Evolutionary conservation across 2,888 invertebrate species (phyloP).

Genomic region (Trachelus troglodyta): DNA sequence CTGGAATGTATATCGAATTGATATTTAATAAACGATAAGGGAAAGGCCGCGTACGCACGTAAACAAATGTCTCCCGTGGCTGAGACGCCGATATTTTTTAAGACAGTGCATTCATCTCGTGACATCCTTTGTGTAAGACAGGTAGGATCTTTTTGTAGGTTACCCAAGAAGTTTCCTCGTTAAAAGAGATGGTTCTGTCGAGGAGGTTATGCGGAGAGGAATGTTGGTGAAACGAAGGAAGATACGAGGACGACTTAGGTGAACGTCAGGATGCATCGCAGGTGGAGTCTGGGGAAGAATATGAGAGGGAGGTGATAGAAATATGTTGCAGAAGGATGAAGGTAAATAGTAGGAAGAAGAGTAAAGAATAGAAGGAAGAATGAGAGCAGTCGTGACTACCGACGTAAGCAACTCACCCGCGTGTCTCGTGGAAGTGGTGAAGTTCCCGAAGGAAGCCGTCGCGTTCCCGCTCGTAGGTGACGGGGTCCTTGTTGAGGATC

Average conservation of each 20-base stretch:
- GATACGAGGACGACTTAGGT: background rate
- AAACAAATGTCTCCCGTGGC: background rate
- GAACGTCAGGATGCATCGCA: background rate
- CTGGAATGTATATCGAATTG: background rate
- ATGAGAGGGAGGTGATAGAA: background rate
- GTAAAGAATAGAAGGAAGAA: background rate
- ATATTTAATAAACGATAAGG: conserved; percentile 16
- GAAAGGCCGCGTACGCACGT: conserved; percentile 6
- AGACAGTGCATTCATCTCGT: conserved; percentile 1
- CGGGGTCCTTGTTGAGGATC: conserved; percentile 76
- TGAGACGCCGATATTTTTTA: conserved; percentile 13
- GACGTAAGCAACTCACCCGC: conserved; percentile 80
- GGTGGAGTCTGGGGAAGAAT: background rate
- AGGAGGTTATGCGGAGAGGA: background rate
- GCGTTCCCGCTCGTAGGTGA: conserved; percentile 81
- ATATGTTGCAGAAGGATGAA: background rate
- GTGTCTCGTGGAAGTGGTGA: conserved; percentile 89
- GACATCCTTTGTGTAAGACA: background rate
- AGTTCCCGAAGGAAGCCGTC: conserved; percentile 86
- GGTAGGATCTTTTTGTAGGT: background rate
- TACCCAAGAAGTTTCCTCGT: background rate
- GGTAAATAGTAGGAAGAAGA: background rate
- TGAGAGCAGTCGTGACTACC: background rate
- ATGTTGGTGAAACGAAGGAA: background rate
- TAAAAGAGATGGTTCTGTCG: background rate